These are phyloP conservation scores for Siniperca scherzeri DNA, from an alignment of 2,797 vertebrate species.

Conservation along the genomic window DNA sequence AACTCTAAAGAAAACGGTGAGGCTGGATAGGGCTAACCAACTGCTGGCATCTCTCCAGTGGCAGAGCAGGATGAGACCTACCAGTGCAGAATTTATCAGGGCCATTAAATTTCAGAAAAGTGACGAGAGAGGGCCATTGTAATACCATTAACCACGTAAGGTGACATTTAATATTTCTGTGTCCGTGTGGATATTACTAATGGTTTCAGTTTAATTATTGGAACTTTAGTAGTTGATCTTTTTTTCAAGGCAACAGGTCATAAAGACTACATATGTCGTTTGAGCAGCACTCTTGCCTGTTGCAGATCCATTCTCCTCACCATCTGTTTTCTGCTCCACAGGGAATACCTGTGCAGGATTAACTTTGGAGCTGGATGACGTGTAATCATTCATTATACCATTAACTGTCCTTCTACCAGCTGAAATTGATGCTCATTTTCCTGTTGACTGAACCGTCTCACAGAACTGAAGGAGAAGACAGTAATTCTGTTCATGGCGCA, in stretches of 20 bases:
- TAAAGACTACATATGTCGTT: slow-evolving; percentile 68
- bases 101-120: slow-evolving; percentile 70
- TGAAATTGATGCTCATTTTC: slow-evolving; percentile 86
- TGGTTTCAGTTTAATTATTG: slow-evolving; percentile 71
- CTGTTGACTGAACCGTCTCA: slow-evolving; percentile 84
- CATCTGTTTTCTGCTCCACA: slow-evolving; percentile 82
- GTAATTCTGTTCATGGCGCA: slow-evolving; percentile 56
- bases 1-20: slow-evolving; percentile 47
- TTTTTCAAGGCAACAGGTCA: slow-evolving; percentile 50
- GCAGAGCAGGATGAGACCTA: slow-evolving; percentile 47
- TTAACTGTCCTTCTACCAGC: slow-evolving; percentile 83
- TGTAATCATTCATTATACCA: slow-evolving; percentile 86
- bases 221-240: slow-evolving; percentile 67
- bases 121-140: slow-evolving; percentile 64
- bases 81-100: slow-evolving; percentile 61
- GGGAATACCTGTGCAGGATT: slow-evolving; percentile 86
- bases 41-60: slow-evolving; percentile 52
- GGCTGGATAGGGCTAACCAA: slow-evolving; percentile 38
- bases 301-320: slow-evolving; percentile 66
- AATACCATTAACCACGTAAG: slow-evolving; percentile 75
- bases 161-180: slow-evolving; percentile 72
- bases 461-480: slow-evolving; percentile 61
- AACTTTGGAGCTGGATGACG: slow-evolving; percentile 78
- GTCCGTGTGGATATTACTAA: slow-evolving; percentile 73
- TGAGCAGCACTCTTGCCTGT: slow-evolving; percentile 62